Base-by-base conservation (phyloP, 2,113 vertebrate species). In the Steatornis caripensis region DNA sequence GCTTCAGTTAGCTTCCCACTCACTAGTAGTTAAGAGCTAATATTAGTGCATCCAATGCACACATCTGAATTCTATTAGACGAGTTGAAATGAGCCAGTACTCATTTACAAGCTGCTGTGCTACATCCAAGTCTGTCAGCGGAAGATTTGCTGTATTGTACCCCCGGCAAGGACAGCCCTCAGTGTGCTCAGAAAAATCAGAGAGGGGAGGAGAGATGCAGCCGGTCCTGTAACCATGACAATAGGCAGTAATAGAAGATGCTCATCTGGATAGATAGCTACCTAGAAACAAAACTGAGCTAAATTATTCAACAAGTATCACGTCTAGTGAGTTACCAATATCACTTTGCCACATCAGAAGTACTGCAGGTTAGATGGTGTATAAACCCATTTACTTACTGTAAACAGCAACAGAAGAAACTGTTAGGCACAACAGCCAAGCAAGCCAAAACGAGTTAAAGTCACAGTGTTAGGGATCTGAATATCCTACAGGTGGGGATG, bases 231-330 rank as follows among this genome's bases (percentile, higher is more conserved):
- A 93, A 92, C 90, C 86, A 84, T 87, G 89, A 92, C 80, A 79
- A 95, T 24, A 72, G 36, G 65, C 69, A 91, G 92, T 69, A 84
- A 89, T 20, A 69, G 4, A 76, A 92, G 74, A 91, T 53, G 53
- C n/a, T 87, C n/a, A 76, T 15, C 78, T 51, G 89, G 77, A 62
- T 8, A 92, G 45, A 22, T 68, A 71, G 32, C 57, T 66, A 75
- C 37, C 37, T 41, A 89, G 68, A 93, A 81, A 93, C 27, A 92
- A 86, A 64, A 32, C 34, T 36, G 11, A 81, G 65, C 46, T 96
- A 72, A 96, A 94, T 95, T 84, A 95, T 86, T 96, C 51, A 96
- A 30, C 32, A 55, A 58, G 43, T 54, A 51, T 75, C 39, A 76
- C 78, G 69, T 83, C 53, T 37, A 46, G 64, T 0, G 1, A 93